Conservation (phyloP, 2,113 vertebrate species). For the Sturnus vulgaris region DNA sequence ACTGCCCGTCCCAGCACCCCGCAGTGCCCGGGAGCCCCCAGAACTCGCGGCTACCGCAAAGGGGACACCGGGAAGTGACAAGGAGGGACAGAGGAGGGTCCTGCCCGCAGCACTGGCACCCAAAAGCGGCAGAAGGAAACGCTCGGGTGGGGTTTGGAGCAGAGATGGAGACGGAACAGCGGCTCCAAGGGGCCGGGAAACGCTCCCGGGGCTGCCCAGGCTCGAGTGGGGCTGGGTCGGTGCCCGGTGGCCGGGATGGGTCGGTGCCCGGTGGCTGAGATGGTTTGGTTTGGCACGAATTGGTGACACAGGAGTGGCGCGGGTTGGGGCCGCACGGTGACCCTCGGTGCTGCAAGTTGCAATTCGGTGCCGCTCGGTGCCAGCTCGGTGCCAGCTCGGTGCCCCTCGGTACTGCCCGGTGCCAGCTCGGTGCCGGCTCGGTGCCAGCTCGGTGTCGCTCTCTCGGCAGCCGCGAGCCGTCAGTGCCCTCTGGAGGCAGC, state of each 20-base stretch:
- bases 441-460: neutral
- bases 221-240: fast-evolving
- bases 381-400: too few species aligned
- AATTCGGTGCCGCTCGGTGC: too few species aligned
- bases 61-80: neutral
- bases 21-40: neutral
- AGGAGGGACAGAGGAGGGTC: neutral
- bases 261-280: neutral
- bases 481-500: constrained; percentile 53
- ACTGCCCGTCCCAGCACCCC: neutral
- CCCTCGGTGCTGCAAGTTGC: too few species aligned
- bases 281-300: neutral
- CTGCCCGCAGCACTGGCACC: neutral
- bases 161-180: fast-evolving
- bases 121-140: fast-evolving
- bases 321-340: neutral
- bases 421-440: neutral
- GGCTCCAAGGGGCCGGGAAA: neutral
- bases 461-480: neutral
- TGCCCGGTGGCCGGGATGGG: fast-evolving
- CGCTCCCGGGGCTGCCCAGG: fast-evolving
- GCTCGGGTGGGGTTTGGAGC: fast-evolving
- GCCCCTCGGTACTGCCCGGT: neutral
- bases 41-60: neutral
- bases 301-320: neutral